Percentiles rank a stretch among this genome's conserved stretches.
Evolutionary conservation across 2,113 vertebrate species (phyloP).

Genomic region (Halichoeres trimaculatus): DNA sequence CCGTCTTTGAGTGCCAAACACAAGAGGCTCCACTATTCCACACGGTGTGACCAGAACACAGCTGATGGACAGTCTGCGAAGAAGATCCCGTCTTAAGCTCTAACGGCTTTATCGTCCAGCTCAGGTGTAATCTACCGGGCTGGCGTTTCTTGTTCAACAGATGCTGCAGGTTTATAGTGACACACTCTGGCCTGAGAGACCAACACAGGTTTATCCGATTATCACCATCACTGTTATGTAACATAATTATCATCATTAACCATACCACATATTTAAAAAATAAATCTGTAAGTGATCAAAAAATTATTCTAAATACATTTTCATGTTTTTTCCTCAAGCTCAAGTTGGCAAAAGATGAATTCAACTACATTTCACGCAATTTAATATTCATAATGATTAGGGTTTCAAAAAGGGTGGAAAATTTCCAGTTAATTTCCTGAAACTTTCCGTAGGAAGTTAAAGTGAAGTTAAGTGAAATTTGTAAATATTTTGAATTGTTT

Average conservation of each 20-base stretch:
- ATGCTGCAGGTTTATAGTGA: slow-evolving; percentile 31
- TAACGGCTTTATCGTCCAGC: slow-evolving; percentile 15
- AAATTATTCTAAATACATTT: no score
- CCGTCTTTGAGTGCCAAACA: slow-evolving; percentile 33
- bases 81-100: slow-evolving; percentile 7
- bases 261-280: background rate
- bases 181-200: slow-evolving; percentile 11
- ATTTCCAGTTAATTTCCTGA: no score
- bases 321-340: no score
- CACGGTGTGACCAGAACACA: slow-evolving; percentile 16
- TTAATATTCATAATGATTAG: no score
- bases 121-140: slow-evolving; percentile 26
- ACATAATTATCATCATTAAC: slow-evolving; percentile 7
- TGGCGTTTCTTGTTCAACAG: slow-evolving; percentile 1
- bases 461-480: no score
- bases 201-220: slow-evolving; percentile 16
- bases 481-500: no score
- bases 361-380: no score
- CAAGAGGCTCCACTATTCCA: slow-evolving; percentile 26
- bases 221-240: slow-evolving; percentile 18
- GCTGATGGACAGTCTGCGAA: background rate
- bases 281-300: no score
- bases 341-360: no score
- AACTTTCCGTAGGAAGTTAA: no score
- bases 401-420: no score